Evolutionary conservation across 2,113 vertebrate genomes (phyloP).

Genomic region (Castor canadensis): DNA sequence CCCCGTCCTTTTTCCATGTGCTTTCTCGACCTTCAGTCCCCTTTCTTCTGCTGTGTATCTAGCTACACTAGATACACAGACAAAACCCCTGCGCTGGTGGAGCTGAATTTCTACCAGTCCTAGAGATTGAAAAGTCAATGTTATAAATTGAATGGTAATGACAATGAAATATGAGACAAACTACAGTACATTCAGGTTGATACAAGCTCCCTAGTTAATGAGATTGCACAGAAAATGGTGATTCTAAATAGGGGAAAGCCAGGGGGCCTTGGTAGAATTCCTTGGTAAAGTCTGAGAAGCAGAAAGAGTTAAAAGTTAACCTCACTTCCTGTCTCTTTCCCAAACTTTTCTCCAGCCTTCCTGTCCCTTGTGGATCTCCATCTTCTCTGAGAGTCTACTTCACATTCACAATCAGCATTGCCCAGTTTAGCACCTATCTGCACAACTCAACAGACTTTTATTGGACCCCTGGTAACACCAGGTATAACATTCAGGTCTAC

Average conservation of each 20-base stretch:
- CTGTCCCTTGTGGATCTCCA: not conserved
- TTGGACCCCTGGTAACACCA: not conserved
- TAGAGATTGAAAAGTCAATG: not conserved
- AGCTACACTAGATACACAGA: not conserved
- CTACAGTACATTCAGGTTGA: not conserved
- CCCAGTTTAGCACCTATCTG: not conserved
- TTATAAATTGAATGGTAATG: not conserved
- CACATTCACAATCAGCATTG: not conserved
- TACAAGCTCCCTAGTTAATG: not conserved
- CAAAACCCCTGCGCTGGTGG: fast-evolving
- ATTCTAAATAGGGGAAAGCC: not conserved
- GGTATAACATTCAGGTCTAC: not conserved
- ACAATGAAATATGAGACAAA: not conserved
- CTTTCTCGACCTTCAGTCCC: not conserved
- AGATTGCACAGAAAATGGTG: not conserved
- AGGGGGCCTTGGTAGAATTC: not conserved
- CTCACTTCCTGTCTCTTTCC: not conserved
- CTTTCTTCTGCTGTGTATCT: not conserved
- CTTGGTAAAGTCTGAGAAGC: not conserved
- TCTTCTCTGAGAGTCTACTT: not conserved
- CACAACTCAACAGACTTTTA: not conserved
- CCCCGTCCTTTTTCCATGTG: not conserved
- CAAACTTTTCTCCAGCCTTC: not conserved
- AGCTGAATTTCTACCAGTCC: not conserved
- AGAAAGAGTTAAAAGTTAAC: not conserved